Evolutionary conservation across 2,113 vertebrate genomes (phyloP), one percentile per base, ranked within the genome.

Genomic region (Aythya baeri): DNA sequence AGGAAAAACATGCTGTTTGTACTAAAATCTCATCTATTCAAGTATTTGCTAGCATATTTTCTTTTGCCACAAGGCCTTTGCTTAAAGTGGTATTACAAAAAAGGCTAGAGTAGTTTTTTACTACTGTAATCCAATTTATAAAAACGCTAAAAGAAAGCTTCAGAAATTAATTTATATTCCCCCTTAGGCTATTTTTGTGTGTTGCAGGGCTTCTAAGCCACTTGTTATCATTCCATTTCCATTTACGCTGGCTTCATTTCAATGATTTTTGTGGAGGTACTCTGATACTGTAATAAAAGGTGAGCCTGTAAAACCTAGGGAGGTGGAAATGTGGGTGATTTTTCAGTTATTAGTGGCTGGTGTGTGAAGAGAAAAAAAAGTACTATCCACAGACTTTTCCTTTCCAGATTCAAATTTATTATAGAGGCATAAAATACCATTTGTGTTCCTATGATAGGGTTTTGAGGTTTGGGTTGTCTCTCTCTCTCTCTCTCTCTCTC

Each of bases 51-150:
- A 26, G 36, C 4, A 4, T 67, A 72, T 82, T 78, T 79, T 70
- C 7, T 91, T 81, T 89, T 85, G 31, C 86, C 38, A 54, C 2
- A 1, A 82, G 61, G 73, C 26, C 10, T 86, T 72, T 85, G 8
- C 50, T 78, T 54, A 58, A 79, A 85, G 32, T 79, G 14, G 38
- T 87, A 29, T 41, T 31, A 70, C 67, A 62, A 66, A 84, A 88
- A 81, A 86, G 44, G 22, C 38, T 65, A 13, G 13, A 62, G 14
- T 22, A 54, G 4, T 0, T 0, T 72, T 34, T 71, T 13, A 65
- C 34, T 77, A 43, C 65, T 75, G 70, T 92, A 96, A 95, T 90
- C 57, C 83, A 75, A 68, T 95, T 93, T 94, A 38, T 91, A 92
- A 89, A 82, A 91, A 87, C 0, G 0, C 66, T 94, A 66, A 91